Conservation (phyloP, 2,797 vertebrate species). For the Lacerta agilis region DNA sequence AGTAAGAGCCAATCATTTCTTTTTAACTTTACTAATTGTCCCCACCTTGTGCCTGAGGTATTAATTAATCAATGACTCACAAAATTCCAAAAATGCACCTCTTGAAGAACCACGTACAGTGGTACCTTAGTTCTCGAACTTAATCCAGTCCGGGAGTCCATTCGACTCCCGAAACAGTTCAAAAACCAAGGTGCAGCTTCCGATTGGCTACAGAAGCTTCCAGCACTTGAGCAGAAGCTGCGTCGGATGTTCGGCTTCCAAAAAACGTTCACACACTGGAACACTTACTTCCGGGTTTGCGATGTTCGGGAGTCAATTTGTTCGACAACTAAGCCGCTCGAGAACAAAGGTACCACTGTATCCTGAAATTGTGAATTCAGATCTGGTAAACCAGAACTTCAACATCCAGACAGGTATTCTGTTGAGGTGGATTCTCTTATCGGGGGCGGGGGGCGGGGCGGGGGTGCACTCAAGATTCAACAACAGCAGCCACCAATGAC, state of each 20-base stretch:
- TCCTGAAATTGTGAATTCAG: not conserved
- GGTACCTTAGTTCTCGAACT: no score
- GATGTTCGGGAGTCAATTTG: no score
- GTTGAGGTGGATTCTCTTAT: not conserved
- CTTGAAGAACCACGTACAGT: not conserved
- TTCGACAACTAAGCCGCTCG: no score
- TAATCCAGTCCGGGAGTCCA: no score
- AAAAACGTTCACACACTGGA: no score
- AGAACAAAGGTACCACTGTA: no score
- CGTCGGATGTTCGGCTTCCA: fast-evolving
- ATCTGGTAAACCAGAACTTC: not conserved
- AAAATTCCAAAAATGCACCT: not conserved
- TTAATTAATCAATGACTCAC: not conserved
- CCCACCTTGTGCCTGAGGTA: not conserved
- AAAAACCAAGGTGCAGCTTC: no score
- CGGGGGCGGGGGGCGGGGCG: fast-evolving
- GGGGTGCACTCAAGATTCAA: not conserved
- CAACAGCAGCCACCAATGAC: not conserved
- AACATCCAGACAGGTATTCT: not conserved
- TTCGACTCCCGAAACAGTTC: no score
- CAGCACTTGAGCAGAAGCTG: no score
- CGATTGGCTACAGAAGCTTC: no score
- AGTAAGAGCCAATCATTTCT: not conserved
- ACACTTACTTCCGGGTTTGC: no score
- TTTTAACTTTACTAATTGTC: not conserved